Evolutionary conservation across 2,888 invertebrate species (phyloP), one percentile per base, ranked within the genome.

Genomic region (Polydrusus cervinus): DNA sequence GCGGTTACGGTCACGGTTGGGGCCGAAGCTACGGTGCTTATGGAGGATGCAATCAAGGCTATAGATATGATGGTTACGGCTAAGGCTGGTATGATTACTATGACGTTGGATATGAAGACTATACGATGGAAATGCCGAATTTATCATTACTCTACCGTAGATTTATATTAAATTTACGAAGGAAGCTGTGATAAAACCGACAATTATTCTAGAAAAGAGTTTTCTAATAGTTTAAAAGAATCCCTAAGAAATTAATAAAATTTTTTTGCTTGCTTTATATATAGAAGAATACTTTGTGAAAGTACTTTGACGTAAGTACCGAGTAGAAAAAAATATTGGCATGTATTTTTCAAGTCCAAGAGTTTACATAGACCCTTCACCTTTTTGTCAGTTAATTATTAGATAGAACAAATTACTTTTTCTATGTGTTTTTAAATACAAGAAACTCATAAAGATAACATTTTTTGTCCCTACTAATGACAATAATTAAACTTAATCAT

Each of bases 111-210:
- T 93, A 93, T 88, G 92, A 92, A 84, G 92, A 92, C 84, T 93
- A 94, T 94, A 94, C 88, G 93, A 93, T 89, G 93, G 92, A 89
- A 93, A 93, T 89, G n/a, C n/a, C n/a, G n/a, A n/a, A n/a, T n/a
- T n/a, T n/a, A n/a, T n/a, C n/a, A n/a, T n/a, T n/a, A n/a, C n/a
- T n/a, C n/a, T n/a, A n/a, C n/a, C n/a, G n/a, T n/a, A n/a, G n/a
- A n/a, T n/a, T n/a, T n/a, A n/a, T n/a, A n/a, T n/a, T n/a, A n/a
- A n/a, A n/a, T n/a, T n/a, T n/a, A n/a, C n/a, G n/a, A n/a, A n/a
- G 92, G 89, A 71, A 93, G 93, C 90, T 93, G 94, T 90, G 94
- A 93, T 93, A 93, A 91, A 91, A 92, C 92, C 86, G 79, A 83
- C 84, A 78, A n/a, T n/a, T n/a, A 75, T 69, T 53, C 53, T 74